Conservation (phyloP, 2,113 vertebrate genomes). For the Callorhinus ursinus region DNA sequence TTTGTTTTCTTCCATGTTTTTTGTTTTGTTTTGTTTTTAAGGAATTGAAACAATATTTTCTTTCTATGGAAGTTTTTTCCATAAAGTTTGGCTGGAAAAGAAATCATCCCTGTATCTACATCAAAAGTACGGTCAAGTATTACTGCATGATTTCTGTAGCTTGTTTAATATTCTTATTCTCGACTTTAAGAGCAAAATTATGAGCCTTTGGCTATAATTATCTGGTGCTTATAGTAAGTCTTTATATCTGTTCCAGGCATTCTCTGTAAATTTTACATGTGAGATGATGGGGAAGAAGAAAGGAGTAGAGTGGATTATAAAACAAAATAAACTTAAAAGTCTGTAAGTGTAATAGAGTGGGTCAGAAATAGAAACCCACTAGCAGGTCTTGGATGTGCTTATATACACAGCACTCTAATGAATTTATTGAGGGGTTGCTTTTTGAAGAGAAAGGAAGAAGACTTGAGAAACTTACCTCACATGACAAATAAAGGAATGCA, state of each 20-base stretch:
- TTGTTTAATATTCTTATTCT: background rate
- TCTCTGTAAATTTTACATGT: background rate
- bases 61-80: background rate
- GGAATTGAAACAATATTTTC: background rate
- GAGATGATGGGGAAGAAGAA: background rate
- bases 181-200: background rate
- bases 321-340: background rate
- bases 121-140: background rate
- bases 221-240: background rate
- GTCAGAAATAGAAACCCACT: background rate
- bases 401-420: background rate
- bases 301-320: background rate
- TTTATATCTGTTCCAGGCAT: background rate
- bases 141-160: background rate
- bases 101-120: background rate
- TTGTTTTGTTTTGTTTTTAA: background rate
- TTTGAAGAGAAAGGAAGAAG: slow-evolving; percentile 2
- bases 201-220: background rate
- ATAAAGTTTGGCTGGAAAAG: background rate
- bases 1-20: background rate
- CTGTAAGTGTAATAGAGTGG: background rate
- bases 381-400: background rate
- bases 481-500: background rate
- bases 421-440: background rate
- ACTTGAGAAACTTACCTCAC: background rate